Conservation (phyloP, 2,797 vertebrate genomes). For the Anguilla obscura region DNA sequence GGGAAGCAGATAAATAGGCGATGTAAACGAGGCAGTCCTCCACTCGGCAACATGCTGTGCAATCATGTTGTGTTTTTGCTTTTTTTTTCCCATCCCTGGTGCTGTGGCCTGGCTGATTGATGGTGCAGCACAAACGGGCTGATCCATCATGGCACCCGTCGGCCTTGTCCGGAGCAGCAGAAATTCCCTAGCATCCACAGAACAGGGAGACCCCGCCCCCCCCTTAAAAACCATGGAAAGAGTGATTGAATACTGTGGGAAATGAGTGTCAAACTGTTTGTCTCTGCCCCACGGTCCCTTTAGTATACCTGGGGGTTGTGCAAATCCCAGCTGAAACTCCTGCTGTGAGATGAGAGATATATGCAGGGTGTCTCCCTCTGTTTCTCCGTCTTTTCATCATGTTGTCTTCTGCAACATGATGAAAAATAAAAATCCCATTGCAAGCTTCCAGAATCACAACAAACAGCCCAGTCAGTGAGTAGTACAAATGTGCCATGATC, state of each 20-base stretch:
- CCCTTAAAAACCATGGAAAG: neutral
- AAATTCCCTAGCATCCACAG: neutral
- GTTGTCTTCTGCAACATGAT: neutral
- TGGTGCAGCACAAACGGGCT: neutral
- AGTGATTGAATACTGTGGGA: neutral
- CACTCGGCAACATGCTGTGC: neutral
- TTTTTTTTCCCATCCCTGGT: neutral
- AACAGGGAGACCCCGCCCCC: neutral
- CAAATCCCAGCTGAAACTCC: neutral
- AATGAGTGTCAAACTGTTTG: constrained; percentile 12
- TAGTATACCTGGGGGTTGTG: neutral
- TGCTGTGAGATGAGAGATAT: neutral
- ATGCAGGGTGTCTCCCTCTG: neutral
- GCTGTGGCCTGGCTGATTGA: neutral
- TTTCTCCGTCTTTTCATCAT: neutral
- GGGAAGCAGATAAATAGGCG: neutral
- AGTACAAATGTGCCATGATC: neutral
- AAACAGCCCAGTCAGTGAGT: neutral
- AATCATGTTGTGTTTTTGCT: neutral
- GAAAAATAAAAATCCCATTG: neutral
- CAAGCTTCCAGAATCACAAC: neutral
- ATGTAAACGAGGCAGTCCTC: neutral
- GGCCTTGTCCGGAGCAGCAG: neutral
- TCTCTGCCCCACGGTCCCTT: neutral
- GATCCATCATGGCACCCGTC: neutral